Evolutionary conservation across 2,113 vertebrate genomes (phyloP).

Genomic region (Poeciliopsis occidentalis): DNA sequence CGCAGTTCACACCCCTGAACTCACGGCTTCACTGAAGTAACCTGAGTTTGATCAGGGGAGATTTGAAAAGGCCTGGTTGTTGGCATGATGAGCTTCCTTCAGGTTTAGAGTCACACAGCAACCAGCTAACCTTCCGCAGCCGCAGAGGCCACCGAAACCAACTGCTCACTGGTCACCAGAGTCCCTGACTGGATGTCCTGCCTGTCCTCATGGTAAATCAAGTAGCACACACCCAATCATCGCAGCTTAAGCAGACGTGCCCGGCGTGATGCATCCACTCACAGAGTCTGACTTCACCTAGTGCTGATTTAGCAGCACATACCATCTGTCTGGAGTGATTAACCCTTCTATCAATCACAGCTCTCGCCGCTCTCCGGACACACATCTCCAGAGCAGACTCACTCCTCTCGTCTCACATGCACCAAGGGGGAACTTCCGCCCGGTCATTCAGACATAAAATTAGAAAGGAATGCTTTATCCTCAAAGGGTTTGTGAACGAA

Average conservation of each 20-base stretch:
- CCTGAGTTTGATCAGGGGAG: slow-evolving; percentile 25
- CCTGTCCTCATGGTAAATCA: slow-evolving; percentile 28
- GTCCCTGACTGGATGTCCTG: slow-evolving; percentile 24
- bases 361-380: slow-evolving; percentile 52
- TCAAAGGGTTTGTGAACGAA: no score
- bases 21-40: slow-evolving; percentile 30
- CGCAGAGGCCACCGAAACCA: slow-evolving; percentile 33
- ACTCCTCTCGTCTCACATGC: slow-evolving; percentile 5
- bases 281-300: slow-evolving; percentile 42
- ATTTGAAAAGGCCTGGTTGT: slow-evolving; percentile 17
- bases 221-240: slow-evolving; percentile 47
- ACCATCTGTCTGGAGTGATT: slow-evolving; percentile 73
- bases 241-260: slow-evolving; percentile 47
- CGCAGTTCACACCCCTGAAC: slow-evolving; percentile 32
- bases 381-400: slow-evolving; percentile 31
- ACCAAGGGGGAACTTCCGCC: not conserved
- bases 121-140: not conserved
- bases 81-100: slow-evolving; percentile 14
- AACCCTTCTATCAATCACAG: slow-evolving; percentile 74
- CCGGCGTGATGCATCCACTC: slow-evolving; percentile 18
- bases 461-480: not conserved
- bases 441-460: slow-evolving; percentile 10
- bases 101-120: slow-evolving; percentile 25
- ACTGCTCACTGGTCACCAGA: slow-evolving; percentile 48
- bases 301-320: slow-evolving; percentile 69